Evolutionary conservation across 23 tunicate genomes (phyloP).

Genomic region (Ascidia mentula): DNA sequence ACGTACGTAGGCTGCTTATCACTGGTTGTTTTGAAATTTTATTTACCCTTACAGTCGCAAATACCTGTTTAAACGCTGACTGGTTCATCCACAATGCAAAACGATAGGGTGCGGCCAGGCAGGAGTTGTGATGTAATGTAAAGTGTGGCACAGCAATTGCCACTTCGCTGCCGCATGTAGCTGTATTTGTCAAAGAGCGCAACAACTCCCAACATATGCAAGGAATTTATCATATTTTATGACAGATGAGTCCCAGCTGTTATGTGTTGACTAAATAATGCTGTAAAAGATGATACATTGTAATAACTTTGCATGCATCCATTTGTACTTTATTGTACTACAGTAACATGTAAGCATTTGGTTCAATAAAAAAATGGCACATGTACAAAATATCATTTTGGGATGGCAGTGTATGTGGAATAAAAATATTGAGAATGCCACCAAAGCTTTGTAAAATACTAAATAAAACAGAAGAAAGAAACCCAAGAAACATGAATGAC

Average conservation of each 20-base stretch:
- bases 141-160: conserved; percentile 2
- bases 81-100: not conserved
- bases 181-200: no score
- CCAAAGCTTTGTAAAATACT: not conserved
- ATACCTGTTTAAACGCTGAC: not conserved
- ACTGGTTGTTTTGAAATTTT: no score
- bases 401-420: no score
- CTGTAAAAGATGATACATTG: not conserved
- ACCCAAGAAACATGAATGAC: conserved; percentile 1
- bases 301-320: not conserved
- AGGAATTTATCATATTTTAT: not conserved
- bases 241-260: conserved; percentile 3
- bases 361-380: not conserved
- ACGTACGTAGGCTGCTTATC: no score
- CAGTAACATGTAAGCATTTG: not conserved
- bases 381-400: no score
- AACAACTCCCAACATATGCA: no score
- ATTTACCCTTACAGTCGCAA: conserved; percentile 4
- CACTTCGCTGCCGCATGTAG: not conserved
- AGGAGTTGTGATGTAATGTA: conserved; percentile 1
- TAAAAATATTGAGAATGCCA: no score
- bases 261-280: not conserved
- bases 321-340: not conserved
- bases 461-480: not conserved
- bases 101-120: conserved; percentile 5